These are phyloP conservation scores for Palythoa grandis DNA, from an alignment of 92 coral and sea anemone genomes.

Conservation along the genomic window DNA sequence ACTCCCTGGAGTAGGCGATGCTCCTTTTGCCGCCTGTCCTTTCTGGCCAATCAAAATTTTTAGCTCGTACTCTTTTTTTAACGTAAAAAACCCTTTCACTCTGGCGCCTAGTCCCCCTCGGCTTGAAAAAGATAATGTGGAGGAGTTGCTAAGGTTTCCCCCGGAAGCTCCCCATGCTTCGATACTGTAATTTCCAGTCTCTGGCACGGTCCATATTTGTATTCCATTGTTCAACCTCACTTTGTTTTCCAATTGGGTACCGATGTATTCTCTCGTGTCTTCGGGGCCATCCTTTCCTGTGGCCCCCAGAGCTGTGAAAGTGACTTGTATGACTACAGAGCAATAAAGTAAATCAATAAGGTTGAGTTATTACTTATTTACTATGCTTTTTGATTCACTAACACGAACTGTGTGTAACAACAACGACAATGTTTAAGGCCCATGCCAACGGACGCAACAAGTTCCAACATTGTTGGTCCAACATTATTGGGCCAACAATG, in stretches of 20 bases:
- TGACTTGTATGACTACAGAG: conserved; percentile 40
- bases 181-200: conserved; percentile 76
- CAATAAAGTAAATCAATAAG: not conserved
- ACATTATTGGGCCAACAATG: too few relatives aligned
- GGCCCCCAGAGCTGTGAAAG: conserved; percentile 78
- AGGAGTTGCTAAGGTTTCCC: conserved; percentile 68
- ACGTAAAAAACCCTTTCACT: conserved; percentile 63
- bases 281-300: conserved; percentile 69
- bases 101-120: conserved; percentile 90
- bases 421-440: too few relatives aligned
- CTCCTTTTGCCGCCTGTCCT: conserved; percentile 16
- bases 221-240: conserved; percentile 70
- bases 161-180: conserved; percentile 95
- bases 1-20: conserved; percentile 56
- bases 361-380: not conserved
- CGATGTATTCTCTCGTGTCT: conserved; percentile 61
- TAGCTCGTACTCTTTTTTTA: conserved; percentile 53
- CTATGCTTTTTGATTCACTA: too few relatives aligned
- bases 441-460: too few relatives aligned
- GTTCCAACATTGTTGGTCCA: too few relatives aligned
- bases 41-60: conserved; percentile 88
- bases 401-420: too few relatives aligned
- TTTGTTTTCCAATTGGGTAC: conserved; percentile 78
- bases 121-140: conserved; percentile 18
- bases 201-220: conserved; percentile 90